A percentile compares a stretch with the other conserved stretches of the same genome.
Conservation (phyloP, 2,113 vertebrate genomes). For the Nerophis ophidion region DNA sequence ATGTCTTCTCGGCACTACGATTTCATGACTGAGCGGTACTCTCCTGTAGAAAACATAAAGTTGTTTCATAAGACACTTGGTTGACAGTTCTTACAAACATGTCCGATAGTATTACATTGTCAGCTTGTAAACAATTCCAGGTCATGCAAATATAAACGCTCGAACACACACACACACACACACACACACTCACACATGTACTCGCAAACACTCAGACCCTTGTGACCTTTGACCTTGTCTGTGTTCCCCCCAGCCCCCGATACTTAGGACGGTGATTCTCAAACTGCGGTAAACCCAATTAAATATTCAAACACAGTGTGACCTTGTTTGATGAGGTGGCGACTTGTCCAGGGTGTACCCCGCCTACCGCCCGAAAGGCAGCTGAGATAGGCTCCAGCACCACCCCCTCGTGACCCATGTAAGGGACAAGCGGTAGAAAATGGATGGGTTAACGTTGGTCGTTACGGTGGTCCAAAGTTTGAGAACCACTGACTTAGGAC, state of each 20-base stretch:
- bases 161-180: not conserved
- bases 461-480: no score
- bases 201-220: conserved; percentile 3
- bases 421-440: no score
- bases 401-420: no score
- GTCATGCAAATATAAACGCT: not conserved
- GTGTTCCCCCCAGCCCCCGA: not conserved
- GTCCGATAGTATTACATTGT: not conserved
- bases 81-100: not conserved
- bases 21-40: conserved; percentile 6
- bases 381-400: no score
- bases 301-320: no score
- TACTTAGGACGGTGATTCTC: no score
- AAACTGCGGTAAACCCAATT: no score
- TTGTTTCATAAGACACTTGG: conserved; percentile 13
- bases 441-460: no score
- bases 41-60: not conserved
- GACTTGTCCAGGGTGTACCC: no score
- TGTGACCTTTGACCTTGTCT: conserved; percentile 20
- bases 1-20: not conserved
- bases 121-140: not conserved
- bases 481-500: conserved; percentile 2
- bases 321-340: no score
- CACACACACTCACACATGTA: not conserved
- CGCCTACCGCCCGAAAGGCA: no score